phyloP scores from a whole-genome alignment of 2,113 vertebrate species.

The Grantiella picta region DNA sequence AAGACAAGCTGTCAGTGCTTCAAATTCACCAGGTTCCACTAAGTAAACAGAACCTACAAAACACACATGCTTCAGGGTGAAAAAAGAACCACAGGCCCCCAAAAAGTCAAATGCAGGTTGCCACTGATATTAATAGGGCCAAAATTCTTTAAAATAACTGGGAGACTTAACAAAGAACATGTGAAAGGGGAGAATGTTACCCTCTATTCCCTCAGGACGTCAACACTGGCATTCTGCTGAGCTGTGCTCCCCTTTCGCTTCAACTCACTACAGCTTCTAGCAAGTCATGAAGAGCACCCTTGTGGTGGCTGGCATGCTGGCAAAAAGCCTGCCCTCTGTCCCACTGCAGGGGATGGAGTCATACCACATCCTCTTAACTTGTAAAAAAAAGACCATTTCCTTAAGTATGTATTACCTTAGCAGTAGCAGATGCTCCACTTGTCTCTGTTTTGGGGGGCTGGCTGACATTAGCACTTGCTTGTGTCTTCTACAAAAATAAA shows the following conservation, averaged over 20 bases:
- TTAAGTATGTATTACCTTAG: background rate
- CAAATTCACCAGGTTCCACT: background rate
- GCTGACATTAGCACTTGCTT: background rate
- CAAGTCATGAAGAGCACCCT: background rate
- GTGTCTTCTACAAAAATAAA: background rate
- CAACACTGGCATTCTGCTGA: background rate
- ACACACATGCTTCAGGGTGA: background rate
- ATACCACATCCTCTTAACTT: background rate
- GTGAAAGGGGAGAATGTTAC: background rate
- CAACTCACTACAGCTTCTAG: background rate
- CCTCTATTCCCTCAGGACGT: background rate
- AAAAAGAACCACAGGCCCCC: background rate
- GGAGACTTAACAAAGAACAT: background rate
- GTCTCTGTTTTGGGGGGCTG: background rate
- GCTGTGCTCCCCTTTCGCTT: background rate
- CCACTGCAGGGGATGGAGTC: background rate
- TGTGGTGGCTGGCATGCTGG: background rate
- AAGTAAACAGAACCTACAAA: background rate
- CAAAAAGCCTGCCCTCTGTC: fast-evolving
- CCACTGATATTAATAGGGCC: background rate
- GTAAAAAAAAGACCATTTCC: background rate
- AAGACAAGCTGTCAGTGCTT: background rate
- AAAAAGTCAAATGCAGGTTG: background rate
- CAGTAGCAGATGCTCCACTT: background rate
- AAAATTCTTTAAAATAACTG: background rate